Percentiles rank a stretch among this genome's conserved stretches.
phyloP scores from a whole-genome alignment of 2,113 vertebrate genomes.

The Oreochromis tanganicae region DNA sequence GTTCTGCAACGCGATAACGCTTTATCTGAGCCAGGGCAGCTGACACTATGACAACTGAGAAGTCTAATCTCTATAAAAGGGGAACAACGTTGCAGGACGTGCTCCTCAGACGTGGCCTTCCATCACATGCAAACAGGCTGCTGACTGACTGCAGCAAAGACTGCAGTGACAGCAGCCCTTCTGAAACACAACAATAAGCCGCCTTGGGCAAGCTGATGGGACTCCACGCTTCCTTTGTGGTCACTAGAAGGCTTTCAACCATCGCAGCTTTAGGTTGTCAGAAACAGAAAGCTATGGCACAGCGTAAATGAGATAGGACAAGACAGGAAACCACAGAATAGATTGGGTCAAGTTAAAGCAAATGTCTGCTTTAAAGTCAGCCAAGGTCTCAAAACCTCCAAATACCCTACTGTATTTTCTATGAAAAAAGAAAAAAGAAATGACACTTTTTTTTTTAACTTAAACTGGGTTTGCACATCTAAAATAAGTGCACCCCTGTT shows the following conservation, averaged over 20 bases:
- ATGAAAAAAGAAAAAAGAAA: neutral
- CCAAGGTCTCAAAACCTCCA: neutral
- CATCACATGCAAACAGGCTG: constrained; percentile 15
- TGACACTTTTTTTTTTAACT: neutral
- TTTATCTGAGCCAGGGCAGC: constrained; percentile 47
- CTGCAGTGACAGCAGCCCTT: constrained; percentile 5
- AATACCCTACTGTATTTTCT: neutral
- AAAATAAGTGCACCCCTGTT: neutral
- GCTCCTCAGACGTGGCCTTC: constrained; percentile 10
- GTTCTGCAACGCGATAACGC: constrained; percentile 23
- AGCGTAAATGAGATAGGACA: neutral
- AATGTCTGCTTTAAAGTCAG: neutral
- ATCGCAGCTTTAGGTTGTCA: neutral
- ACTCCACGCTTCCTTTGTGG: constrained; percentile 30
- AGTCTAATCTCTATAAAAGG: constrained; percentile 43
- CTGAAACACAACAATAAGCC: neutral
- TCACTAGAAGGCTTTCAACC: constrained; percentile 1
- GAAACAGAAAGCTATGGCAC: neutral
- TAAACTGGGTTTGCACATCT: neutral
- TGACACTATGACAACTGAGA: constrained; percentile 38
- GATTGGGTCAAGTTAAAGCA: neutral
- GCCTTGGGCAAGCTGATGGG: neutral
- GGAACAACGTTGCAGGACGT: constrained; percentile 22
- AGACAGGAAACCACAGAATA: constrained; percentile 20
- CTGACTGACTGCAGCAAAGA: constrained; percentile 4